phyloP scores from a whole-genome alignment of 37 sponge, comb jelly and placozoan genomes.

The Petrosia ficiformis region DNA sequence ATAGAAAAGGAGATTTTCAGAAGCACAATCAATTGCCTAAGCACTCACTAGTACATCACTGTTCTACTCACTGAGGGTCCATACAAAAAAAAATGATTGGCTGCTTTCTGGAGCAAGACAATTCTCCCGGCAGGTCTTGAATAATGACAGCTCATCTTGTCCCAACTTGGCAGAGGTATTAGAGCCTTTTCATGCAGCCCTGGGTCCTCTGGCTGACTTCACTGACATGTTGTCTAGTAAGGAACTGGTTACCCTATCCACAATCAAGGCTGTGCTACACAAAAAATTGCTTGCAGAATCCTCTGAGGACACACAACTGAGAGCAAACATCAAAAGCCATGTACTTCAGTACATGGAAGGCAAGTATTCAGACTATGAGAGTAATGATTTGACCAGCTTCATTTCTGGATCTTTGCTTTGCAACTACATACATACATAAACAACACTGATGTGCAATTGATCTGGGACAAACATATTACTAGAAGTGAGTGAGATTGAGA shows the following conservation, averaged over 20 bases:
- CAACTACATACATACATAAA: no score
- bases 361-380: not conserved
- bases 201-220: constrained; percentile 6
- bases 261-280: not conserved
- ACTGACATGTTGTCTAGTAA: constrained; percentile 10
- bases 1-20: no score
- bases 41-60: constrained; percentile 10
- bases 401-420: no score
- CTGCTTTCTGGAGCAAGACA: not conserved
- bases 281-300: not conserved
- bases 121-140: no score
- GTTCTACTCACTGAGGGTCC: not conserved
- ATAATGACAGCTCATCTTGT: not conserved
- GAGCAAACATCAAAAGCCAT: not conserved
- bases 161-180: constrained; percentile 32
- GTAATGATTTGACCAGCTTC: not conserved
- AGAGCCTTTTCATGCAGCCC: constrained; percentile 8
- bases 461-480: no score
- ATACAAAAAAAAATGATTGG: constrained; percentile 1
- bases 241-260: not conserved
- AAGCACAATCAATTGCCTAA: no score
- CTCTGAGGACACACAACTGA: constrained; percentile 5
- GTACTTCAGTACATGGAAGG: not conserved
- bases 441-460: no score
- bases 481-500: no score